A percentile compares a stretch with the other conserved stretches of the same genome.
phyloP scores from a whole-genome alignment of 2,888 invertebrate species.

The Steinernema scapterisci region DNA sequence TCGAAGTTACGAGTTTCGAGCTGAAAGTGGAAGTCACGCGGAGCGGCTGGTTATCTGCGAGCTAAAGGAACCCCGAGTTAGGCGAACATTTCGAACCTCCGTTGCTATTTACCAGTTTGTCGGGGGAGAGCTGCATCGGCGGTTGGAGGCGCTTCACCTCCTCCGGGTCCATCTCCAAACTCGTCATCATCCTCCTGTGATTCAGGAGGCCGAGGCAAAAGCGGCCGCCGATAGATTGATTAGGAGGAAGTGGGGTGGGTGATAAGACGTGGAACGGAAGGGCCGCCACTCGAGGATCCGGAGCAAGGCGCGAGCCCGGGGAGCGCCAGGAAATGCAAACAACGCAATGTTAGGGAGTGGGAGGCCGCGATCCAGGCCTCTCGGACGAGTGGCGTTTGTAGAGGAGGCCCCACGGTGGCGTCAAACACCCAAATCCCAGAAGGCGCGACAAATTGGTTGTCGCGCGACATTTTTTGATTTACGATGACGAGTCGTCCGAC shows the following conservation, averaged over 20 bases:
- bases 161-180: constrained; percentile 5
- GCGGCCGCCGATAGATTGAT: not conserved
- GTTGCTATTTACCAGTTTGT: not conserved
- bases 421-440: not conserved
- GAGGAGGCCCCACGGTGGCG: not conserved
- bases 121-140: constrained; percentile 16
- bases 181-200: constrained; percentile 7
- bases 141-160: constrained; percentile 3
- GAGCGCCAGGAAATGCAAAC: not conserved
- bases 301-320: too few species aligned
- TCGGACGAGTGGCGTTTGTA: not conserved
- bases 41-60: not conserved
- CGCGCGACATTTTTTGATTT: constrained; percentile 27
- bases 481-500: not conserved
- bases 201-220: not conserved
- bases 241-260: not conserved
- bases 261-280: constrained; percentile 15
- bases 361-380: not conserved
- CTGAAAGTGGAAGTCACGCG: not conserved
- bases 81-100: not conserved
- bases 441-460: constrained; percentile 9
- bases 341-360: not conserved
- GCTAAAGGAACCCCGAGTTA: not conserved
- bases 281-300: not conserved
- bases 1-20: not conserved